Evolutionary conservation across 2,797 vertebrate species (phyloP), one percentile per base, ranked within the genome.

Genomic region (Phrynocephalus forsythii): DNA sequence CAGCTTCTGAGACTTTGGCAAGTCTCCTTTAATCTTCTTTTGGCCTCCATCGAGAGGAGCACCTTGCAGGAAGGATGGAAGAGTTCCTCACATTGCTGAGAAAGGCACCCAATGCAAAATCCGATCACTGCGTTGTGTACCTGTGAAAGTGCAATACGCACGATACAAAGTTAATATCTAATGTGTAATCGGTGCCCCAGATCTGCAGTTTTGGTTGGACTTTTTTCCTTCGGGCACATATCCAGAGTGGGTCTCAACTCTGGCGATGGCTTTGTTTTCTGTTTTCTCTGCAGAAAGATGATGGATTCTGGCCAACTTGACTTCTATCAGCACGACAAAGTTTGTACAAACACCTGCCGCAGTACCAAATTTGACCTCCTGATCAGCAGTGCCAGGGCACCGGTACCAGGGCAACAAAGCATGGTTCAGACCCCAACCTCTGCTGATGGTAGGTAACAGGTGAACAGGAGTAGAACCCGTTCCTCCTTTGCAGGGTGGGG

Each of bases 291-390:
- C 73, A 99, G 98, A 96, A 99, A 99, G 95, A 99, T 99, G 98
- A 99, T 99, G 98, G 98, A 98, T 94, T 98, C 98, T 0, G 98
- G 98, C 73, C 98, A 99, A 95, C 98, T 99, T 60, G 98, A 99
- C 93, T 99, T 99, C 95, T 99, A 98, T 95, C 98, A 98, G 87
- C 98, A 99, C 0, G 97, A 98, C 94, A 97, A 97, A 6, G 97
- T 99, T 84, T 99, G 98, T 95, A 98, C 98, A 95, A 99, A 98
- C 97, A 99, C 98, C 85, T 99, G 98, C 93, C 97, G 98, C 93
- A 99, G 98, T 96, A 98, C 98, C 91, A 99, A 99, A 93, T 99
- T 98, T 66, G 98, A 99, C 91, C 97, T 98, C 92, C 97, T 98
- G 92, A 98, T 98, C 95, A 98, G 97, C 97, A 98, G 99, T 22